phyloP scores from a whole-genome alignment of 1,140 invertebrate genomes.

The Anastatus disparis region DNA sequence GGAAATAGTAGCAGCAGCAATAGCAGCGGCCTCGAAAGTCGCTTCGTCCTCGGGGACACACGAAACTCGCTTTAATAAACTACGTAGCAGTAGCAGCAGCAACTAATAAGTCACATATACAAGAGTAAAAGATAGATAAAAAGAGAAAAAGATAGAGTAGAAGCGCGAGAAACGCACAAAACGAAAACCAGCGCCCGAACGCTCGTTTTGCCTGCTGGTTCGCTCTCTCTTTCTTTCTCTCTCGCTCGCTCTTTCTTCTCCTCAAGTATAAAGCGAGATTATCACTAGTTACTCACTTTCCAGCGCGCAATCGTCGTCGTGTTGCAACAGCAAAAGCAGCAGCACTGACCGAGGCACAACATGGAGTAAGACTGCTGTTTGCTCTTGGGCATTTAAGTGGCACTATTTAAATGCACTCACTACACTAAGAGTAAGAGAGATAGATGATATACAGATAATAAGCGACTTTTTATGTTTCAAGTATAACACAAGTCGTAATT shows the following conservation, averaged over 20 bases:
- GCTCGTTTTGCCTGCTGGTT: too few species aligned
- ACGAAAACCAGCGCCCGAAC: too few species aligned
- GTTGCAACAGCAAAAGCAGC: slow-evolving; percentile 49
- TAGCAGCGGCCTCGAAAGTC: slow-evolving; percentile 23
- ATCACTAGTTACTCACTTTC: slow-evolving; percentile 54
- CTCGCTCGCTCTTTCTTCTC: background rate
- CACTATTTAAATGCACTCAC: too few species aligned
- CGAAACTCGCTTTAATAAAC: background rate
- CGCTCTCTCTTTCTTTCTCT: background rate
- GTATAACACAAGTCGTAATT: too few species aligned
- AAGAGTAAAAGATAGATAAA: too few species aligned
- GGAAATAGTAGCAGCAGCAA: background rate
- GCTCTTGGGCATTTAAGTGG: slow-evolving; percentile 58
- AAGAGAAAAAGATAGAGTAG: too few species aligned
- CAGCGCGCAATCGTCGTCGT: slow-evolving; percentile 53
- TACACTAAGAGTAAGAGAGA: too few species aligned
- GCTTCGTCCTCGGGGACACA: slow-evolving; percentile 18
- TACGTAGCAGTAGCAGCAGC: background rate
- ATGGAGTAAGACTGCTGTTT: slow-evolving; percentile 55
- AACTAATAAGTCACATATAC: too few species aligned
- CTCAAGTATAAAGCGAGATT: background rate
- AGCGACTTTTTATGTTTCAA: too few species aligned
- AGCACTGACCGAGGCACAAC: slow-evolving; percentile 54
- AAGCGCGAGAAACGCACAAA: too few species aligned
- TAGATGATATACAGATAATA: too few species aligned